Percentiles rank a stretch among this genome's conserved stretches.
These are phyloP conservation scores for Phalera bucephala DNA, from an alignment of 2,888 invertebrate species.

Conservation along the genomic window DNA sequence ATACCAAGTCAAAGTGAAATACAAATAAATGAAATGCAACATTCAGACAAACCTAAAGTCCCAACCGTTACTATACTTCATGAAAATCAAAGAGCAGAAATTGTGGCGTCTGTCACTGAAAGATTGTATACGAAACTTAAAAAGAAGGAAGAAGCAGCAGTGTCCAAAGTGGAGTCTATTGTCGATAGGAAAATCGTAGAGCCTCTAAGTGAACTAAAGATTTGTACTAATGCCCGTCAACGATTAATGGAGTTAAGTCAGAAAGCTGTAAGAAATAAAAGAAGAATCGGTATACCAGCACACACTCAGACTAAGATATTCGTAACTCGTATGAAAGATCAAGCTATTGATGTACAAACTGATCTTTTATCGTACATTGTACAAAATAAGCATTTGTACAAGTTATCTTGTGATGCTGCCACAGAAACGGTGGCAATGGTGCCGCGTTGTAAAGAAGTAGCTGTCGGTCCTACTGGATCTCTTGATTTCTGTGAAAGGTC, in stretches of 20 bases:
- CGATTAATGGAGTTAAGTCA: conserved; percentile 83
- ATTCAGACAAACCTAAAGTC: conserved; percentile 37
- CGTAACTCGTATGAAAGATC: conserved; percentile 81
- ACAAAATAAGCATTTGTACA: conserved; percentile 51
- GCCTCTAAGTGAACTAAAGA: conserved; percentile 78
- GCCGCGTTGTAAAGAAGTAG: conserved; percentile 73
- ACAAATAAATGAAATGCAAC: conserved; percentile 36
- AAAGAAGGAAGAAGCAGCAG: conserved; percentile 75
- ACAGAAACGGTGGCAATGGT: conserved; percentile 72
- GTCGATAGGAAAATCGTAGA: conserved; percentile 69
- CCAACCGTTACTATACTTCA: conserved; percentile 57
- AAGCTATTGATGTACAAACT: conserved; percentile 77
- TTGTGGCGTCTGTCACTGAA: conserved; percentile 88
- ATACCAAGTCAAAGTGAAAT: conserved; percentile 45
- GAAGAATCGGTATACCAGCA: conserved; percentile 75
- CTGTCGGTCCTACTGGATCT: conserved; percentile 65
- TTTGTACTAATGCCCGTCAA: conserved; percentile 83
- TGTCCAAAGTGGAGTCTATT: conserved; percentile 63
- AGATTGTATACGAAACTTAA: conserved; percentile 84
- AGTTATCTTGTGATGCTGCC: conserved; percentile 54
- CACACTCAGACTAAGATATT: conserved; percentile 83
- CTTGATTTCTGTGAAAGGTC: conserved; percentile 53
- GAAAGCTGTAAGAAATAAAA: conserved; percentile 79
- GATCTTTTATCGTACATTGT: conserved; percentile 72
- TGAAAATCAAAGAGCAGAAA: conserved; percentile 84